These are phyloP conservation scores for Coremacera marginata DNA, from an alignment of 2,888 invertebrate genomes.

Conservation along the genomic window DNA sequence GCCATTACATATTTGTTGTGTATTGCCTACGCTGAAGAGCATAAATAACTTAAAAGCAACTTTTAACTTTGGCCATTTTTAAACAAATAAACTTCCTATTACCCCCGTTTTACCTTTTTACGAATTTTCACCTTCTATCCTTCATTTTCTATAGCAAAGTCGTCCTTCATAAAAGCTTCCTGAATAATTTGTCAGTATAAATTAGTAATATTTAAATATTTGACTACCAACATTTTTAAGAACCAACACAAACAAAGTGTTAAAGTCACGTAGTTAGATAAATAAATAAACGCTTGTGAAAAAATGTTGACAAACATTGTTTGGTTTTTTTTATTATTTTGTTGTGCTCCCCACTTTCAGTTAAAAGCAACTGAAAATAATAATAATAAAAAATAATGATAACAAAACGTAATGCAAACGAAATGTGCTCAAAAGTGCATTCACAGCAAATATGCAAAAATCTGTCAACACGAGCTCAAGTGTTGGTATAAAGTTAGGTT, in stretches of 20 bases:
- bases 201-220: too few relatives aligned
- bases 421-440: slow-evolving; percentile 40
- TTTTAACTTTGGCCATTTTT: too few relatives aligned
- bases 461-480: slow-evolving; percentile 13
- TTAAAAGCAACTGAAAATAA: background rate
- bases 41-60: too few relatives aligned
- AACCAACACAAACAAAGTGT: slow-evolving; percentile 8
- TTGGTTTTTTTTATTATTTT: background rate
- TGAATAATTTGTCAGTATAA: too few relatives aligned
- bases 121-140: too few relatives aligned
- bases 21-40: too few relatives aligned
- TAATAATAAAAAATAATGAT: slow-evolving; percentile 24
- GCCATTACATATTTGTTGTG: too few relatives aligned
- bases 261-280: slow-evolving; percentile 23
- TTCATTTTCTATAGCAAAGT: too few relatives aligned
- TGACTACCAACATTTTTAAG: too few relatives aligned
- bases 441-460: slow-evolving; percentile 35
- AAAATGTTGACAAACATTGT: slow-evolving; percentile 8
- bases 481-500: background rate
- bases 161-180: too few relatives aligned
- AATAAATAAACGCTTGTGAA: background rate
- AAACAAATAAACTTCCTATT: too few relatives aligned
- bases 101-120: too few relatives aligned
- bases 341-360: background rate
- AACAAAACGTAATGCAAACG: slow-evolving; percentile 23